Base-by-base conservation (phyloP, 2,888 invertebrate genomes). In the Palloptera scutellata region DNA sequence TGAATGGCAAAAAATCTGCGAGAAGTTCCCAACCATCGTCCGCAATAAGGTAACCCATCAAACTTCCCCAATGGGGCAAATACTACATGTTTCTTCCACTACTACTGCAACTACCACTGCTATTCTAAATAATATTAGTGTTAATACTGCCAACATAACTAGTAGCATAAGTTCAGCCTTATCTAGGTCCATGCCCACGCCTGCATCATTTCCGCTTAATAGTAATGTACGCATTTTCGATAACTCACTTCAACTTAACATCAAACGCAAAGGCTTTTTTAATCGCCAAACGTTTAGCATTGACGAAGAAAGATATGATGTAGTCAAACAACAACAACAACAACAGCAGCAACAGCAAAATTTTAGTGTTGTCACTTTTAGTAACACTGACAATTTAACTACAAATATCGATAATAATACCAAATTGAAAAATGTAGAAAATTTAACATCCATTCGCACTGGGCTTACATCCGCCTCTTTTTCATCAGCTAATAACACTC, bases 11-110 rank as follows among this genome's bases (percentile, higher is more conserved):
- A 81, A 79, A 71, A 85, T 85, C 66, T 73, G 79, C 70, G 82
- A 83, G 68, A 81, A 78, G 69, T 76, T 77, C 69, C 85, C 84
- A 72, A 76, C 81, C 72, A 83, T 85, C 73, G 71, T 85, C 70
- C 84, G 84, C 75, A 85, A 84, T 77, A 85, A 85, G 85, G 85
- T 85, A 85, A 85, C 73, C 74, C 72, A 67, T 78, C 40, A 30
- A 30, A 30, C 30, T 6, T 30, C 30, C 30, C 30, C 30, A 30
- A 30, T 30, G 30, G 30, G 30, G 77, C 80, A 70, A 74, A 79
- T 13, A 73, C 73, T 64, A 74, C 79, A 80, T 81, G 79, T 59
- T 66, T 69, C 69, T 64, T 20, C 60, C 41, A 54, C 64, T 48
- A 63, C 70, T 63, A 63, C 48, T 59, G 54, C 64, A 66, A 61